Evolutionary conservation across 2,888 invertebrate genomes (phyloP).

Genomic region (Seira musarum): DNA sequence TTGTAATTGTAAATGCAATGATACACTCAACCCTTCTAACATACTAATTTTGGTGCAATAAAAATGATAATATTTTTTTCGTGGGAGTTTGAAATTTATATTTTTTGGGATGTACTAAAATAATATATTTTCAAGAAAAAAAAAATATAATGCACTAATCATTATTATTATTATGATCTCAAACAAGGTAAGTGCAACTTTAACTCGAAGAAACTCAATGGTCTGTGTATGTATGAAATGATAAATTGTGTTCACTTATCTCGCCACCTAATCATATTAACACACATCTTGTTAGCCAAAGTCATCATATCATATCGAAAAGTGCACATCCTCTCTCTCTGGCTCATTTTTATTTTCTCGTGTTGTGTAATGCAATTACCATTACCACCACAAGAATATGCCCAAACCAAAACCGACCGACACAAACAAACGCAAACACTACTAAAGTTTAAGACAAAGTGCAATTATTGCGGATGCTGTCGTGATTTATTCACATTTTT

Average conservation of each 20-base stretch:
- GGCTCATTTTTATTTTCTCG: slow-evolving; percentile 8
- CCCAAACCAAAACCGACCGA: no score
- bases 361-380: slow-evolving; percentile 1
- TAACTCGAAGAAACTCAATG: neutral
- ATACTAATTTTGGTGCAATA: no score
- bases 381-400: no score
- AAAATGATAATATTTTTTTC: neutral
- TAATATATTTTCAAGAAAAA: no score
- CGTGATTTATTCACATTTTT: slow-evolving; percentile 55
- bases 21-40: no score
- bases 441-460: slow-evolving; percentile 12
- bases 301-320: slow-evolving; percentile 25
- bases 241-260: slow-evolving; percentile 59
- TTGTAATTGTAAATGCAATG: no score
- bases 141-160: no score
- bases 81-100: no score
- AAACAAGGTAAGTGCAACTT: no score
- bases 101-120: no score
- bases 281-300: slow-evolving; percentile 54
- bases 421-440: no score
- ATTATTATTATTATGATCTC: no score
- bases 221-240: slow-evolving; percentile 28
- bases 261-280: slow-evolving; percentile 56
- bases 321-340: slow-evolving; percentile 41
- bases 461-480: slow-evolving; percentile 42